Base-by-base conservation (phyloP, 1,140 invertebrate genomes). In the Macrocentrus cingulum region DNA sequence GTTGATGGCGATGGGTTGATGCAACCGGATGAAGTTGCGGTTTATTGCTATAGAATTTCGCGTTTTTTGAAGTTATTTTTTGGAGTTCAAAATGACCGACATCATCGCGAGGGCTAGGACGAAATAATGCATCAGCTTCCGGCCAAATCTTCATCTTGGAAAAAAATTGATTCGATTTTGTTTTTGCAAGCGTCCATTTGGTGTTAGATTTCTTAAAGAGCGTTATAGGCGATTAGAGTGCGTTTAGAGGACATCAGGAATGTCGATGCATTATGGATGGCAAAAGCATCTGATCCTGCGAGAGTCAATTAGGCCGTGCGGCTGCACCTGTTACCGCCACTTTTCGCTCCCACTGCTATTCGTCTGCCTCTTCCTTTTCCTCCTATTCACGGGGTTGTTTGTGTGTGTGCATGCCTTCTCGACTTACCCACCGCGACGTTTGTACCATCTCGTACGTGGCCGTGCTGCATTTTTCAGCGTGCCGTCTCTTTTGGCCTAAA, bases 191-290 rank as follows among this genome's bases (percentile, higher is more conserved):
- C 13, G 11, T 20, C 29, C 16, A 20, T n/a, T n/a, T 16, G 42
- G 16, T 45, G 42, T 45, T 20, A 16, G 2, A 45, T 18, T 51
- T 34, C 23, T 11, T 34, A 51, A 32, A 13, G 18, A 20, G 32
- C 32, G 56, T 56, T 53, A 44, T 32, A 49, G 8, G 59, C 59
- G 59, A 67, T 67, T 65, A 67, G 53, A 64, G 59, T 61, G 19
- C 61, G 53, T 63, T 67, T 67, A 65, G 64, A 61, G 60, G 58
- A 44, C 34, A n/a, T n/a, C n/a, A 52, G 53, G 61, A 60, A 63
- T 63, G 57, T 63, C 64, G 66, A 67, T 66, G 64, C 55, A 66
- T 67, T 67, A 66, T 66, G 66, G 66, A 66, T 67, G 44, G 59
- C n/a, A n/a, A 59, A 60, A 61, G 59, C 59, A 59, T 59, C 63